phyloP scores from a whole-genome alignment of 2,113 vertebrate genomes.

The Phalacrocorax brasilianus region DNA sequence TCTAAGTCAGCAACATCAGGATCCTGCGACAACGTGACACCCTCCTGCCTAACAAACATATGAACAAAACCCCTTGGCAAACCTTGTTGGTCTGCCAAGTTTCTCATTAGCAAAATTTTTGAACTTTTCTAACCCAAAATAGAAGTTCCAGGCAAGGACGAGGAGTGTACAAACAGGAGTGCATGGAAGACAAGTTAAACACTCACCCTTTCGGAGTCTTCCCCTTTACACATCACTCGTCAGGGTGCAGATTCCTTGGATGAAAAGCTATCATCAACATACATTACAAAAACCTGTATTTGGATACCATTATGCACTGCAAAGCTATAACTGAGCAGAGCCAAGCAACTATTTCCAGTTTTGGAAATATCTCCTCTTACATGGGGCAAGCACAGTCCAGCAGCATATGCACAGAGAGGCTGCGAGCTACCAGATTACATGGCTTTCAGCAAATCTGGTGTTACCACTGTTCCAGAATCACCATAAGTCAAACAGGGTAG shows the following conservation, averaged over 20 bases:
- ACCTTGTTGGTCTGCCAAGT: not conserved
- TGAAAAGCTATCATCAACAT: not conserved
- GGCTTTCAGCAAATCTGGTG: not conserved
- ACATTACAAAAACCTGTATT: not conserved
- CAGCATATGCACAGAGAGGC: not conserved
- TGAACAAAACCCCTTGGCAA: not conserved
- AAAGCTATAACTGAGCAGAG: not conserved
- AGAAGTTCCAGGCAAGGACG: not conserved
- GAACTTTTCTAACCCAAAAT: not conserved
- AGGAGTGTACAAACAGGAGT: not conserved
- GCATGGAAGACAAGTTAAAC: not conserved
- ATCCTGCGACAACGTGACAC: not conserved
- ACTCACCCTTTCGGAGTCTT: not conserved
- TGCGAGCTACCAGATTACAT: not conserved
- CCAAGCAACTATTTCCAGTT: not conserved
- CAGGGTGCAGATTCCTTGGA: not conserved
- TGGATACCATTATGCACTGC: not conserved
- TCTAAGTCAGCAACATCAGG: not conserved
- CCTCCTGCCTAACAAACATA: not conserved
- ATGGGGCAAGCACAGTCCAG: rapidly evolving
- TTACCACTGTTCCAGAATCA: not conserved
- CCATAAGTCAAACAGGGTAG: not conserved
- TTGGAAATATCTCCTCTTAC: not conserved
- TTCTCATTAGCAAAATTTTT: not conserved
- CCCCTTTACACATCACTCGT: not conserved